phyloP scores from a whole-genome alignment of 2,797 vertebrate species.

The Anisognathus igniventris region DNA sequence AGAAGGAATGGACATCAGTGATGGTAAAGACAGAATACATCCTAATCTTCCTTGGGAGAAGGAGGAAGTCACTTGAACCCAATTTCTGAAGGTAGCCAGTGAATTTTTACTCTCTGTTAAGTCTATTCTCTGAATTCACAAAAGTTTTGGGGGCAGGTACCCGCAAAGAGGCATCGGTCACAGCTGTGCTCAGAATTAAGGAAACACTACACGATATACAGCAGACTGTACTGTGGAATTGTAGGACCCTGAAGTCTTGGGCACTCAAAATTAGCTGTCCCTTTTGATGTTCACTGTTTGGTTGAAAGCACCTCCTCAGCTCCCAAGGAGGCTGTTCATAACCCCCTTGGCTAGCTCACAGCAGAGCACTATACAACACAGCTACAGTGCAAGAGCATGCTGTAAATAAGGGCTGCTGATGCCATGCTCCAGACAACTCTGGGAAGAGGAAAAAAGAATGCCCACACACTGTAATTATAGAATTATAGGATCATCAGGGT shows the following conservation, averaged over 20 bases:
- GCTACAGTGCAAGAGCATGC: not conserved
- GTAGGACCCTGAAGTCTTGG: not conserved
- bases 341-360: not conserved
- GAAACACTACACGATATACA: not conserved
- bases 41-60: not conserved
- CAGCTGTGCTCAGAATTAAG: not conserved
- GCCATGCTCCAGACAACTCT: not conserved
- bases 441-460: not conserved
- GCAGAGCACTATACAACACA: not conserved
- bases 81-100: not conserved
- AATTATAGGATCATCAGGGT: fast-evolving
- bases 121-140: not conserved
- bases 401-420: not conserved
- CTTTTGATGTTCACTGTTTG: not conserved
- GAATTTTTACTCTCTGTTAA: not conserved
- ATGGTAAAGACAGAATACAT: not conserved
- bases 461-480: fast-evolving
- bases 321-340: not conserved
- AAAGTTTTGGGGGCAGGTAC: not conserved
- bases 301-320: not conserved
- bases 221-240: fast-evolving
- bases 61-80: not conserved
- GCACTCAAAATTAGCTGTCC: not conserved
- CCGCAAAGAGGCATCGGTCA: not conserved
- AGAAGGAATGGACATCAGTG: not conserved